These are phyloP conservation scores for Perithous albicinctus DNA, from an alignment of 2,888 invertebrate species.

Conservation along the genomic window DNA sequence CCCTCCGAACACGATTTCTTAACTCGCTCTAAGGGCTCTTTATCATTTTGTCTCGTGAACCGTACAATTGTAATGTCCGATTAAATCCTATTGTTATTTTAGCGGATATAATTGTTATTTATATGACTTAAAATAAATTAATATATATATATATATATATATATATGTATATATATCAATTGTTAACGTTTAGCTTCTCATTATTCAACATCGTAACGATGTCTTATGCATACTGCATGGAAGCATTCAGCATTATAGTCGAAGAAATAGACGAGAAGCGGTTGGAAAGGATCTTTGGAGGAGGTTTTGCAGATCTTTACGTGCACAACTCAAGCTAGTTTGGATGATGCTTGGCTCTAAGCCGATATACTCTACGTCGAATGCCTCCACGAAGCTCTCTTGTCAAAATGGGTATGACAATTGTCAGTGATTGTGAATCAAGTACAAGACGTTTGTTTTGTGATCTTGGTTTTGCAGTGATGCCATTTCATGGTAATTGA, in stretches of 20 bases:
- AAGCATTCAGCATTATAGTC: neutral
- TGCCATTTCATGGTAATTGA: constrained; percentile 65
- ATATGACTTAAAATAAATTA: neutral
- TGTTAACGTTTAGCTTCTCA: neutral
- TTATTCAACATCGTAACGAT: neutral
- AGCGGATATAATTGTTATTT: neutral
- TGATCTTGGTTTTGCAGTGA: constrained; percentile 29
- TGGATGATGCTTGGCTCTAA: too few species aligned
- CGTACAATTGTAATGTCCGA: neutral
- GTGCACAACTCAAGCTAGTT: too few species aligned
- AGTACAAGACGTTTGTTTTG: constrained; percentile 54
- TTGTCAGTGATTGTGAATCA: constrained; percentile 75
- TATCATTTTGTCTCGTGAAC: neutral
- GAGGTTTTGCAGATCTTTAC: neutral
- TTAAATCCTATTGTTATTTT: neutral
- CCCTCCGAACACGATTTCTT: constrained; percentile 34
- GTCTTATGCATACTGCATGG: neutral
- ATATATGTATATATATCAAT: neutral
- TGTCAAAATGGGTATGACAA: constrained; percentile 73
- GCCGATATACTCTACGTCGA: neutral
- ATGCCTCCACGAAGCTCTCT: constrained; percentile 58
- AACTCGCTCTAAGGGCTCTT: neutral
- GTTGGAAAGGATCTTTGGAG: neutral
- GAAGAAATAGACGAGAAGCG: neutral
- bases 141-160: too few species aligned